phyloP scores from a whole-genome alignment of 2,888 invertebrate species.

The Drosophila silvestris region DNA sequence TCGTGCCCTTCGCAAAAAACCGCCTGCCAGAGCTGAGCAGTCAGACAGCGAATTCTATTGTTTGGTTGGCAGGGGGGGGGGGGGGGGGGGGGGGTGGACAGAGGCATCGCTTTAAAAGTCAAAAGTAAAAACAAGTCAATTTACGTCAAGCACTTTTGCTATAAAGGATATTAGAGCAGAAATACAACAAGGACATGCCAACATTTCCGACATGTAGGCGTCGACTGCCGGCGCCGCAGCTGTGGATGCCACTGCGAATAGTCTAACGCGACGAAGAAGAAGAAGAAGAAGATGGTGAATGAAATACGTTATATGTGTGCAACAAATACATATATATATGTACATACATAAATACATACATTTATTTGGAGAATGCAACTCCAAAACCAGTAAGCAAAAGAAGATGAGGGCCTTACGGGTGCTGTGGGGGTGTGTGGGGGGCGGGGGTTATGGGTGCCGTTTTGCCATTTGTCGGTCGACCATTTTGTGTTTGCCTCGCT shows the following conservation, averaged over 20 bases:
- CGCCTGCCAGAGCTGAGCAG: conserved; percentile 9
- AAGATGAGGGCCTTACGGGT: not conserved
- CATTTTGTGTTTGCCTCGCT: conserved; percentile 62
- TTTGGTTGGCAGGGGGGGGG: conserved; percentile 10
- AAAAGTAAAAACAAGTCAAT: conserved; percentile 82
- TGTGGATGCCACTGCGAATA: conserved; percentile 40
- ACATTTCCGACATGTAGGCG: conserved; percentile 82
- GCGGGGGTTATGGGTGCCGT: conserved; percentile 1
- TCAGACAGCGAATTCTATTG: conserved; percentile 26
- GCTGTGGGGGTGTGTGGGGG: not conserved
- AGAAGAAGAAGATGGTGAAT: conserved; percentile 25
- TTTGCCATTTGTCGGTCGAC: conserved; percentile 72
- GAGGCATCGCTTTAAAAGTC: conserved; percentile 75
- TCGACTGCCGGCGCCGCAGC: conserved; percentile 77
- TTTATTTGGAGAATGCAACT: conserved; percentile 17
- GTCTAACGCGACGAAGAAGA: not conserved
- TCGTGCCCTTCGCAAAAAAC: not conserved
- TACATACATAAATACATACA: not conserved
- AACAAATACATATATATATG: not conserved
- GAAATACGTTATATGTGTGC: conserved; percentile 20
- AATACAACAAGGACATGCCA: conserved; percentile 81
- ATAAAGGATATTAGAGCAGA: conserved; percentile 82
- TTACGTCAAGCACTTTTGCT: conserved; percentile 82
- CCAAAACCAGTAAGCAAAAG: conserved; percentile 1
- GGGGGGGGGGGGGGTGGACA: not conserved